phyloP scores from a whole-genome alignment of 2,797 vertebrate species.

The Mus caroli region DNA sequence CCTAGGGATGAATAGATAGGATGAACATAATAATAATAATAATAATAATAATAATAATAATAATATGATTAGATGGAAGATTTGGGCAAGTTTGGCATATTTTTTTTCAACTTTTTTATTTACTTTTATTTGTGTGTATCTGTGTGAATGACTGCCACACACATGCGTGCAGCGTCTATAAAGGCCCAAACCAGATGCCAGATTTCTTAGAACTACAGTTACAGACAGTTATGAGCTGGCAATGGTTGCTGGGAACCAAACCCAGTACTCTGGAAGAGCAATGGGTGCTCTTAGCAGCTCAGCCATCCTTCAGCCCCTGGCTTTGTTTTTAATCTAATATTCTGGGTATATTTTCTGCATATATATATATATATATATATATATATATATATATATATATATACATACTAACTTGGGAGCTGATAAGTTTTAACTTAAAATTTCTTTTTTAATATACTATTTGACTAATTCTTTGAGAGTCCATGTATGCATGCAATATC shows the following conservation, averaged over 20 bases:
- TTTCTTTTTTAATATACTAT: background rate
- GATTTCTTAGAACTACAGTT: background rate
- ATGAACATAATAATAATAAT: too few relatives aligned
- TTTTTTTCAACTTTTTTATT: background rate
- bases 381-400: too few relatives aligned
- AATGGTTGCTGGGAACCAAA: background rate
- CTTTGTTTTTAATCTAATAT: background rate
- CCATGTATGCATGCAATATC: background rate
- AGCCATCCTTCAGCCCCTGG: background rate
- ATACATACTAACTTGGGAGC: fast-evolving
- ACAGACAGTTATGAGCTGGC: background rate
- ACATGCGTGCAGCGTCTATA: background rate
- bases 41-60: background rate
- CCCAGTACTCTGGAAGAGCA: background rate
- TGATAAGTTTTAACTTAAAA: background rate
- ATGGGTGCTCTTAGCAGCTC: too few relatives aligned
- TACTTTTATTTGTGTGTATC: background rate
- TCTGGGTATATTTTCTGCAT: background rate
- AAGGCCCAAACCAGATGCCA: background rate
- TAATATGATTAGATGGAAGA: background rate
- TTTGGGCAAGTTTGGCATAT: background rate
- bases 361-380: too few relatives aligned
- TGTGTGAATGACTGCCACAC: background rate
- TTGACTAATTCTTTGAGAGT: background rate
- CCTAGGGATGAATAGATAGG: background rate